Evolutionary conservation across 2,797 vertebrate species (phyloP).

Genomic region (Falco rusticolus): DNA sequence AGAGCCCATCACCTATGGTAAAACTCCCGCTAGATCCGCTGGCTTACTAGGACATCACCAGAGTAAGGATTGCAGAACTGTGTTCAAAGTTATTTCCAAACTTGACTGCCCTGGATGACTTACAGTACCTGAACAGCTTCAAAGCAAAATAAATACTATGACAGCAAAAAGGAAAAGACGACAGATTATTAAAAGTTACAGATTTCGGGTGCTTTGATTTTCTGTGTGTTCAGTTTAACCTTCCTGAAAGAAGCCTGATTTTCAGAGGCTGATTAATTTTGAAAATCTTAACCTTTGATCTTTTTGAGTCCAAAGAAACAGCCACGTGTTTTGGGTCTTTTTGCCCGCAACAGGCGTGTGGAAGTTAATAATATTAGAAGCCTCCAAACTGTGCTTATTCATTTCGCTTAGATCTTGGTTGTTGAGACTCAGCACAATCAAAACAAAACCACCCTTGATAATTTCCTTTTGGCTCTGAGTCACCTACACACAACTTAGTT

Average conservation of each 20-base stretch:
- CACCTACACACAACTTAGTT: not conserved
- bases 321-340: not conserved
- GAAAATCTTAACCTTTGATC: not conserved
- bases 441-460: not conserved
- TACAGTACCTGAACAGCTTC: not conserved
- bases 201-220: not conserved
- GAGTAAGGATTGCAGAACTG: not conserved
- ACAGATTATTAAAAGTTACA: not conserved
- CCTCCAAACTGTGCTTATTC: not conserved
- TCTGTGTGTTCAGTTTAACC: not conserved
- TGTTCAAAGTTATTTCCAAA: not conserved
- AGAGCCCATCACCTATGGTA: not conserved
- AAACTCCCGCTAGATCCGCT: not conserved
- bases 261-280: not conserved
- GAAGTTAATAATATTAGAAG: not conserved
- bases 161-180: not conserved
- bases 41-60: not conserved
- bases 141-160: not conserved
- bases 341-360: not conserved
- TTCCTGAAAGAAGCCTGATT: not conserved
- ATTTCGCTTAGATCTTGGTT: not conserved
- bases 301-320: not conserved
- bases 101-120: not conserved
- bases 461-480: not conserved
- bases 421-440: not conserved